Percentiles rank a stretch among this genome's conserved stretches.
phyloP scores from a whole-genome alignment of 2,113 vertebrate genomes.

The Hippopotamus amphibius region DNA sequence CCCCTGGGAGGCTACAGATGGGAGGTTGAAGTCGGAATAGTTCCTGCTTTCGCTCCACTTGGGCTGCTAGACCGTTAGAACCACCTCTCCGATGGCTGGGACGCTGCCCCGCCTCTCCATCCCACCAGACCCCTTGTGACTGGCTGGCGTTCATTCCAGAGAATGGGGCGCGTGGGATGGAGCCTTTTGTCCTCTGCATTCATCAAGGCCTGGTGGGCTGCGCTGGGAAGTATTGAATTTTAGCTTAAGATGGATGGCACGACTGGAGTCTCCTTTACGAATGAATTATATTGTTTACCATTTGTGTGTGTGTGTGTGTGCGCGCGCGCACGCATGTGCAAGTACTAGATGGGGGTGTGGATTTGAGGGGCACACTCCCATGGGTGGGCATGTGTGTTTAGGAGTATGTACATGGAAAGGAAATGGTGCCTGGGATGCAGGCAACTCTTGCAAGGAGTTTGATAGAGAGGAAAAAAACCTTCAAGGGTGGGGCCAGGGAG shows the following conservation, averaged over 20 bases:
- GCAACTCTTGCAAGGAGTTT: constrained; percentile 12
- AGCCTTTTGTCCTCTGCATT: constrained; percentile 70
- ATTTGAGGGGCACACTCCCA: neutral
- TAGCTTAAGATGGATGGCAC: constrained; percentile 79
- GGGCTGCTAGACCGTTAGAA: neutral
- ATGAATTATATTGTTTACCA: constrained; percentile 81
- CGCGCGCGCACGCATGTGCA: too few species aligned
- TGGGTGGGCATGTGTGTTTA: neutral
- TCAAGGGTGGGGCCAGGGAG: neutral
- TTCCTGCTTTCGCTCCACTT: neutral
- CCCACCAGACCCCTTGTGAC: neutral
- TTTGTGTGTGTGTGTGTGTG: neutral
- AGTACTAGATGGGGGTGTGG: neutral
- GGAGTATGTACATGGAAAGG: neutral
- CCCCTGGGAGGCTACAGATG: neutral
- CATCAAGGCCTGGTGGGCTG: constrained; percentile 72
- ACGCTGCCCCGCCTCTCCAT: neutral
- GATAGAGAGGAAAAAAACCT: neutral
- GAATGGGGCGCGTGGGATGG: neutral
- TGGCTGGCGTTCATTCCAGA: neutral
- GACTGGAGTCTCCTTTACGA: constrained; percentile 81
- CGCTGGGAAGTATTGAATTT: constrained; percentile 80
- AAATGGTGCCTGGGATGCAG: neutral
- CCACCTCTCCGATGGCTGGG: too few species aligned
- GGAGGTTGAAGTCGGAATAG: neutral